Conservation (phyloP, 2,797 vertebrate species). For the Cossypha polioptera region DNA sequence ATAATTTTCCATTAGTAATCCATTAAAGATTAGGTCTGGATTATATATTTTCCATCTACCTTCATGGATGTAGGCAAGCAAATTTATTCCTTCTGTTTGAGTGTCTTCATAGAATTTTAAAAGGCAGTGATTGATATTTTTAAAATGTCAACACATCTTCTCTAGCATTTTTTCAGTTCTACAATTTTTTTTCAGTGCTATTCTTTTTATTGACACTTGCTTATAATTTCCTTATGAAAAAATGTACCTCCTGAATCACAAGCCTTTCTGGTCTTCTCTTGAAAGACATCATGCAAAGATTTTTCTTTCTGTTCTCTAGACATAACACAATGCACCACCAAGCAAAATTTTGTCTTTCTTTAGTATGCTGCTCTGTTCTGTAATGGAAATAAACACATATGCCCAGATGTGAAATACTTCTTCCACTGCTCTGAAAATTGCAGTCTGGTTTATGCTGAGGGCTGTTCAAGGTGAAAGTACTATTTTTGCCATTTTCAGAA, state of each 20-base stretch:
- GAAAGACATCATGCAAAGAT: neutral
- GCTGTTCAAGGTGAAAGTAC: neutral
- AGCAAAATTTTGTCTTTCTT: neutral
- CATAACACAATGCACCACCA: neutral
- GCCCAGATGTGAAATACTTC: neutral
- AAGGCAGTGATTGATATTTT: neutral
- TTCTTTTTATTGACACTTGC: neutral
- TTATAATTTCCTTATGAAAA: neutral
- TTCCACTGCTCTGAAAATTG: neutral
- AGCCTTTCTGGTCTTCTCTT: neutral
- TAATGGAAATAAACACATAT: neutral
- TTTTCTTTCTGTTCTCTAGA: neutral
- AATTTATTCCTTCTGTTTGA: neutral
- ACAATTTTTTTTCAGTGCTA: neutral
- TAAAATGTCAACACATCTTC: neutral
- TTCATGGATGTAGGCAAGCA: neutral
- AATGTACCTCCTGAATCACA: neutral
- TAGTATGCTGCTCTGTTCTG: neutral
- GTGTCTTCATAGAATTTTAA: neutral
- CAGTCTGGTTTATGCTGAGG: neutral
- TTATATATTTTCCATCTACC: neutral
- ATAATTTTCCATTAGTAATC: neutral
- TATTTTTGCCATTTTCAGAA: neutral
- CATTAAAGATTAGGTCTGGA: neutral
- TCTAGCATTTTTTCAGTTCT: neutral